Conservation (phyloP, 92 coral and sea anemone genomes). For the Phenganax subtilis region DNA sequence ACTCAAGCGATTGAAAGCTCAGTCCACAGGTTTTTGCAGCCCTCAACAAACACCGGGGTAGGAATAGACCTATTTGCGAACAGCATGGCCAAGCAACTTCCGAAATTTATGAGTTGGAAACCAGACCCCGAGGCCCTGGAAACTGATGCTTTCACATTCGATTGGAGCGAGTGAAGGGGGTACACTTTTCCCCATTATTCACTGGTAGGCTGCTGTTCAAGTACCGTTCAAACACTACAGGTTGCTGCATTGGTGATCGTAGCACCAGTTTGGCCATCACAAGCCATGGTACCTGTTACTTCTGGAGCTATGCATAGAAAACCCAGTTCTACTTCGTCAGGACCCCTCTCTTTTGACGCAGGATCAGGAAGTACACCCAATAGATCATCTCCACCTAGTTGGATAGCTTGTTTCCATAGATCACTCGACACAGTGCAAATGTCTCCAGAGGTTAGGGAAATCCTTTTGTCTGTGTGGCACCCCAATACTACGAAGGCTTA, state of each 20-base stretch:
- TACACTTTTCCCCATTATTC: constrained; percentile 30
- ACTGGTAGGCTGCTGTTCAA: constrained; percentile 11
- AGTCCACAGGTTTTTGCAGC: constrained; percentile 13
- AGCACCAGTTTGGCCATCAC: constrained; percentile 29
- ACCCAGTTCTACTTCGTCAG: constrained; percentile 16
- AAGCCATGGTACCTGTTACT: neutral
- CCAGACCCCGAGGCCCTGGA: constrained; percentile 9
- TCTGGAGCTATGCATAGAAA: constrained; percentile 22
- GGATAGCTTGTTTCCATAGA: constrained; percentile 14
- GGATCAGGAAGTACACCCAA: constrained; percentile 26
- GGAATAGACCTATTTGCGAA: constrained; percentile 12
- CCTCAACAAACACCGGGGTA: constrained; percentile 15
- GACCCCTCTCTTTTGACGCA: neutral
- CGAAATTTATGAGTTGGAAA: constrained; percentile 19
- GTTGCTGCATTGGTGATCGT: neutral
- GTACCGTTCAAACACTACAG: constrained; percentile 1
- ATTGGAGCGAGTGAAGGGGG: constrained; percentile 16
- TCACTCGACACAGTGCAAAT: constrained; percentile 11
- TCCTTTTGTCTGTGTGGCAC: constrained; percentile 20
- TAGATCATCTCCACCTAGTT: constrained; percentile 10
- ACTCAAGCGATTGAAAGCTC: constrained; percentile 15
- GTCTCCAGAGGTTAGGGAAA: constrained; percentile 29
- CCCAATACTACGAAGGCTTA: constrained; percentile 6
- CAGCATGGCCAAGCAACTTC: constrained; percentile 13
- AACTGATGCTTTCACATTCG: neutral